Conservation (phyloP, 2,113 vertebrate species). For the Anarhynchus alexandrinus region DNA sequence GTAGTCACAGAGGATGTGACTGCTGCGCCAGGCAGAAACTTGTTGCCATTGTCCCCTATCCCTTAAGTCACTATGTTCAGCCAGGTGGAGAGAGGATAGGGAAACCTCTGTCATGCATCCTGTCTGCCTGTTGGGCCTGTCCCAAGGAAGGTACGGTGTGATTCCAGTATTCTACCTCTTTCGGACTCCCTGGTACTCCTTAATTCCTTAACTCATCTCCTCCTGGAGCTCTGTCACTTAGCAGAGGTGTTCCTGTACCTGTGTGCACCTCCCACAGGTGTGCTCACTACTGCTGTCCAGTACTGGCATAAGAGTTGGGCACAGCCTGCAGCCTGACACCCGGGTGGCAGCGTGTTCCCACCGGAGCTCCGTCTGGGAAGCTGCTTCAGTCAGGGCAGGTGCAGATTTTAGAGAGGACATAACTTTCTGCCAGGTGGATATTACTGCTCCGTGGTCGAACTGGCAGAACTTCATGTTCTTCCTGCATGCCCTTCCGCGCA, state of each 20-base stretch:
- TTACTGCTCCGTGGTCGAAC: no score
- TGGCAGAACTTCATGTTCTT: background rate
- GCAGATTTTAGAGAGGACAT: background rate
- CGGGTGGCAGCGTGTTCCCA: background rate
- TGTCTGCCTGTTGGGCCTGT: no score
- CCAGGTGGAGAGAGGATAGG: no score
- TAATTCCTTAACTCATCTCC: no score
- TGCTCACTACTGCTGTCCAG: accelerated
- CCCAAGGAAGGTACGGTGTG: no score
- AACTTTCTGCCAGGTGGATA: accelerated
- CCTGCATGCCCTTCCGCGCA: background rate
- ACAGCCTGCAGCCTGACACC: background rate
- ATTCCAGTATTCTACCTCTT: no score
- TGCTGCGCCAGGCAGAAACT: no score
- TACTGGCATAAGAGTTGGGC: background rate
- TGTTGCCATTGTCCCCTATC: no score
- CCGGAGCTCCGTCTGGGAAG: background rate
- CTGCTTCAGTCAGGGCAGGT: background rate
- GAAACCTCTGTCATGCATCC: no score
- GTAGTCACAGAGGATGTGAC: no score
- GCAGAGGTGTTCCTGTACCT: background rate
- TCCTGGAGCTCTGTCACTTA: background rate
- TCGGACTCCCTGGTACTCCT: no score
- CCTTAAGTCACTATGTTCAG: no score
- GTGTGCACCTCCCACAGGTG: background rate